phyloP scores from a whole-genome alignment of 2,113 vertebrate genomes.

The Ariopsis seemanni region DNA sequence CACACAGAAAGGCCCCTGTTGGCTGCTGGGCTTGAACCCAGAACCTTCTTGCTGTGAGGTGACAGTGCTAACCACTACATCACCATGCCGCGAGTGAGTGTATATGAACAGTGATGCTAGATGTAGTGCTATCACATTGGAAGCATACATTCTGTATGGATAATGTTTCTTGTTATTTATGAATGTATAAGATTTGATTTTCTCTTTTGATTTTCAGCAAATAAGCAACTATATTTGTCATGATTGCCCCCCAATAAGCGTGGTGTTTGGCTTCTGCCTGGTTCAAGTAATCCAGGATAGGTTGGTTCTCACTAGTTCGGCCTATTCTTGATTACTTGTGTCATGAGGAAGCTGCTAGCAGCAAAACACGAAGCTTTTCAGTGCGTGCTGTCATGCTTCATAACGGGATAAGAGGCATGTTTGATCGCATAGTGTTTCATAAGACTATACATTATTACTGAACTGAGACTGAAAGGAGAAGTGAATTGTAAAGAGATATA shows the following conservation, averaged over 20 bases:
- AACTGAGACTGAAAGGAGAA: neutral
- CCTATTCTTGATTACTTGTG: slow-evolving; percentile 91
- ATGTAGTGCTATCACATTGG: neutral
- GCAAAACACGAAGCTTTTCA: neutral
- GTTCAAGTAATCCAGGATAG: slow-evolving; percentile 96
- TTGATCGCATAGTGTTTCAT: slow-evolving; percentile 72
- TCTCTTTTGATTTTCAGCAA: neutral
- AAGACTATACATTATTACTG: neutral
- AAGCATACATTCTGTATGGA: neutral
- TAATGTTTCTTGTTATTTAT: neutral
- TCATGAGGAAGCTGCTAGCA: slow-evolving; percentile 65
- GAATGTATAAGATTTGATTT: neutral
- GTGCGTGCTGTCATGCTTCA: neutral
- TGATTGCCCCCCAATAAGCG: neutral
- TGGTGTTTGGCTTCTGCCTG: slow-evolving; percentile 64
- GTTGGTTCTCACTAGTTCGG: slow-evolving; percentile 77
- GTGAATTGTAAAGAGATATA: neutral
- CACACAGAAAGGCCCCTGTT: too few relatives aligned
- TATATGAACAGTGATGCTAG: neutral
- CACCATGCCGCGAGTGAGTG: too few relatives aligned
- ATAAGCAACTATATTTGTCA: neutral
- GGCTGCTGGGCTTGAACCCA: too few relatives aligned
- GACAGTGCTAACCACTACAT: too few relatives aligned
- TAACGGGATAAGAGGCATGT: slow-evolving; percentile 71
- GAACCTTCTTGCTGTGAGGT: too few relatives aligned